Percentiles rank a stretch among this genome's conserved stretches.
Evolutionary conservation across 2,888 invertebrate species (phyloP).

Genomic region (Leuctra nigra): DNA sequence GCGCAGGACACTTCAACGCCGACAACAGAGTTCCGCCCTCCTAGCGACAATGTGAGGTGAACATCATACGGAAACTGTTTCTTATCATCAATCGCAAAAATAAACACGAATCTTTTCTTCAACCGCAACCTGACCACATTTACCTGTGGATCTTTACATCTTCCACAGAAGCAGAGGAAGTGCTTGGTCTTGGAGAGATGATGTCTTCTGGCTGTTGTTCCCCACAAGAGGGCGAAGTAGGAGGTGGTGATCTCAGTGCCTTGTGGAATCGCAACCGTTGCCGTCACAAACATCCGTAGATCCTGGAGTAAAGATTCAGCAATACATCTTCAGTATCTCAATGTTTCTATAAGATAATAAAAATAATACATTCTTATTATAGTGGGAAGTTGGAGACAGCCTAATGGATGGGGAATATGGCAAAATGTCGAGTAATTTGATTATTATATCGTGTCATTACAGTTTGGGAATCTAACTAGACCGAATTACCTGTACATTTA

Average conservation of each 20-base stretch:
- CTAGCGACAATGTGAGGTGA: no score
- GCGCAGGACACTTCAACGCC: constrained; percentile 50
- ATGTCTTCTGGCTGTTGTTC: constrained; percentile 54
- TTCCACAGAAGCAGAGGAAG: constrained; percentile 56
- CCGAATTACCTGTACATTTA: no score
- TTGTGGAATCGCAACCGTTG: constrained; percentile 50
- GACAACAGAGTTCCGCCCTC: constrained; percentile 55
- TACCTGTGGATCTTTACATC: constrained; percentile 58
- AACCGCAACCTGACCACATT: not conserved
- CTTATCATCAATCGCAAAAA: not conserved
- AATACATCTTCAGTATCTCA: no score
- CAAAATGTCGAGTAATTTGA: no score
- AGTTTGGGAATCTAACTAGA: no score
- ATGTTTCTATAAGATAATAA: no score
- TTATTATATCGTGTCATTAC: no score
- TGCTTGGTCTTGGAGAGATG: constrained; percentile 60
- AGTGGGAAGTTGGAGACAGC: no score
- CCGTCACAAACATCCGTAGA: constrained; percentile 52
- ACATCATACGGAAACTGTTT: no score
- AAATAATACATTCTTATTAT: no score
- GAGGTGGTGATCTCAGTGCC: constrained; percentile 59
- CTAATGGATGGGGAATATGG: no score
- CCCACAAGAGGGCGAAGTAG: constrained; percentile 61
- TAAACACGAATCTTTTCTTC: not conserved
- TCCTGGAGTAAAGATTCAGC: constrained; percentile 33